Conservation (phyloP, 1,140 invertebrate species). For the Drosophila sp. region DNA sequence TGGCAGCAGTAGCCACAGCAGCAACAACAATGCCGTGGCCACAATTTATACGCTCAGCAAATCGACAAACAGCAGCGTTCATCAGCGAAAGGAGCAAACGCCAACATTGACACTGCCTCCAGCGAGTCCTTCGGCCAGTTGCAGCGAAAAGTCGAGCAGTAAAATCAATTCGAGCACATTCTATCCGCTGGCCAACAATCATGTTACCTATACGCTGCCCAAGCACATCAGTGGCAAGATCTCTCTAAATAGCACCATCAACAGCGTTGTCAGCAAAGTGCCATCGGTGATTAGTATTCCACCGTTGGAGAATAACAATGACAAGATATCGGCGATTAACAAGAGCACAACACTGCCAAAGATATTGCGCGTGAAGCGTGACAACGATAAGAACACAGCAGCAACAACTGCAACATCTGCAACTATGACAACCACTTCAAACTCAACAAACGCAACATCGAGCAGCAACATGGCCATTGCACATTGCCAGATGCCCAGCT, state of each 20-base stretch:
- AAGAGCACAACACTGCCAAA: slow-evolving; percentile 67
- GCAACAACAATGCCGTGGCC: slow-evolving; percentile 65
- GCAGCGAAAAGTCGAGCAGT: slow-evolving; percentile 60
- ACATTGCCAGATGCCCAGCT: slow-evolving; percentile 78
- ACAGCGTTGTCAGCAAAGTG: slow-evolving; percentile 83
- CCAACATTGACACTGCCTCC: slow-evolving; percentile 70
- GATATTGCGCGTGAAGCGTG: slow-evolving; percentile 52
- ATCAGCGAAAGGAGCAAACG: slow-evolving; percentile 69
- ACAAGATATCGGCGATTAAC: slow-evolving; percentile 15
- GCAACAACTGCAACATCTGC: slow-evolving; percentile 32
- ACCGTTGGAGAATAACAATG: slow-evolving; percentile 58
- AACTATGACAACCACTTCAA: slow-evolving; percentile 3
- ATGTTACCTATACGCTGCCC: slow-evolving; percentile 83
- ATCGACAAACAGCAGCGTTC: slow-evolving; percentile 34
- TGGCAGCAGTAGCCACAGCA: slow-evolving; percentile 1
- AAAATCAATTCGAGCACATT: slow-evolving; percentile 83
- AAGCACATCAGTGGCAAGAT: slow-evolving; percentile 83
- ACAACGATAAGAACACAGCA: slow-evolving; percentile 40
- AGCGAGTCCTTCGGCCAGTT: slow-evolving; percentile 48
- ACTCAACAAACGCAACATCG: slow-evolving; percentile 15
- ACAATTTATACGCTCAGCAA: slow-evolving; percentile 79
- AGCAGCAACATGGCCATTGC: slow-evolving; percentile 52
- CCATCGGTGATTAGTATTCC: slow-evolving; percentile 84
- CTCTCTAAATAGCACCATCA: slow-evolving; percentile 81
- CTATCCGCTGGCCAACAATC: slow-evolving; percentile 81